Percentiles rank a stretch among this genome's conserved stretches.
These are phyloP conservation scores for Lycaena phlaeas DNA, from an alignment of 2,888 invertebrate genomes.

Conservation along the genomic window DNA sequence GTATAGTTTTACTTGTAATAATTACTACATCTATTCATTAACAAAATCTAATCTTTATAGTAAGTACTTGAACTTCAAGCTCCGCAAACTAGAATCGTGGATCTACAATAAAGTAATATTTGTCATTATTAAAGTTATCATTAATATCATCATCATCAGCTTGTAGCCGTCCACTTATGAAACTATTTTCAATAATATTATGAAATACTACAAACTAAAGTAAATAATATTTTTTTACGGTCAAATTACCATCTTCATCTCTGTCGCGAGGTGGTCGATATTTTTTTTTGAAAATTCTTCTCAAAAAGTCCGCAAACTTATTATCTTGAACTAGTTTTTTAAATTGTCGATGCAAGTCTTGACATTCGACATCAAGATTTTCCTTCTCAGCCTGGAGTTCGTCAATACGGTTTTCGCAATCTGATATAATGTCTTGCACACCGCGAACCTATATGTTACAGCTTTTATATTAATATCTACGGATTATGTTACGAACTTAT, in stretches of 20 bases:
- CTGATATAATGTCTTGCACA: constrained; percentile 61
- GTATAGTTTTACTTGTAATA: not conserved
- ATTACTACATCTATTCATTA: constrained; percentile 20
- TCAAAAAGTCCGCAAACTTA: constrained; percentile 84
- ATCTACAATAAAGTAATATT: no score
- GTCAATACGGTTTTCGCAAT: constrained; percentile 67
- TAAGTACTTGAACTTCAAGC: no score
- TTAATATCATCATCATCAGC: no score
- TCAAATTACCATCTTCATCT: constrained; percentile 65
- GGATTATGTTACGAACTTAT: no score
- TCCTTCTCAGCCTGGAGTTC: constrained; percentile 48
- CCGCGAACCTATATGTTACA: constrained; percentile 61
- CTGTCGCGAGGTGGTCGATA: constrained; percentile 78
- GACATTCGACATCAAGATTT: constrained; percentile 32
- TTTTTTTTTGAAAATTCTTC: constrained; percentile 87
- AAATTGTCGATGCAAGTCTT: constrained; percentile 68
- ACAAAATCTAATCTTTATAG: no score
- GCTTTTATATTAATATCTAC: no score
- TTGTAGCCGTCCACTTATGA: no score
- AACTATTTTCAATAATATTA: no score
- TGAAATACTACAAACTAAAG: no score
- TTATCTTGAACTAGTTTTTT: constrained; percentile 75
- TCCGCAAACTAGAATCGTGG: no score
- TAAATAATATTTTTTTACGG: no score
- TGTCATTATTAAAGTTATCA: no score